A percentile compares a stretch with the other conserved stretches of the same genome.
phyloP scores from a whole-genome alignment of 1,140 invertebrate genomes.

The Nebria ingens region DNA sequence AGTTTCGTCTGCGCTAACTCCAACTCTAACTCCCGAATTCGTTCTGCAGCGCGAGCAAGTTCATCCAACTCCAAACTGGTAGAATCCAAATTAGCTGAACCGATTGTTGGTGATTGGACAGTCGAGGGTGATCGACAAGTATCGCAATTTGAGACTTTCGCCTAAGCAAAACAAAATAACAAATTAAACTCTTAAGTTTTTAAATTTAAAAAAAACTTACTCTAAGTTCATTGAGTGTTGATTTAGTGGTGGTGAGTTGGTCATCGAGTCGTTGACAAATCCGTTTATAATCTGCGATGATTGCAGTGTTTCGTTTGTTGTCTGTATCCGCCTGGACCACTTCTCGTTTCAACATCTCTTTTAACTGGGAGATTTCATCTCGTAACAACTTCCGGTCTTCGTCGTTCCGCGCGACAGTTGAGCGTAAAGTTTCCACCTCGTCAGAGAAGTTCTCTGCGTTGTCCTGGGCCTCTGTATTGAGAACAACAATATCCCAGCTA shows the following conservation, averaged over 20 bases:
- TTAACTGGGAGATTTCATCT: slow-evolving; percentile 66
- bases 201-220: slow-evolving; percentile 33
- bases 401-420: slow-evolving; percentile 60
- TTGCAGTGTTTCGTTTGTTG: slow-evolving; percentile 55
- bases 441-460: slow-evolving; percentile 66
- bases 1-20: slow-evolving; percentile 94
- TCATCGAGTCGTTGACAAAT: slow-evolving; percentile 82
- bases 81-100: slow-evolving; percentile 14
- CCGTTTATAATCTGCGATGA: slow-evolving; percentile 88
- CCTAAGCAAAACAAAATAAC: slow-evolving; percentile 30
- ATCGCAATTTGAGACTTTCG: slow-evolving; percentile 44
- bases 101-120: slow-evolving; percentile 5
- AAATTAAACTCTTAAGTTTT: neutral
- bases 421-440: slow-evolving; percentile 67
- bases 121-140: slow-evolving; percentile 35
- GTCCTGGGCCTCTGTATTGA: slow-evolving; percentile 56
- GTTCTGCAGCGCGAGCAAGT: slow-evolving; percentile 44
- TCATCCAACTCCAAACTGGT: slow-evolving; percentile 26
- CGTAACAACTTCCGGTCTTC: slow-evolving; percentile 76
- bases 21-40: slow-evolving; percentile 83
- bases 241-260: slow-evolving; percentile 58
- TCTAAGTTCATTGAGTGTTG: slow-evolving; percentile 45
- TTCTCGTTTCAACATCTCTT: slow-evolving; percentile 76
- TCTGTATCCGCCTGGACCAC: slow-evolving; percentile 64
- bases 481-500: slow-evolving; percentile 34